These are phyloP conservation scores for Lasioglossum marginatum DNA, from an alignment of 2,888 invertebrate genomes.

Conservation along the genomic window DNA sequence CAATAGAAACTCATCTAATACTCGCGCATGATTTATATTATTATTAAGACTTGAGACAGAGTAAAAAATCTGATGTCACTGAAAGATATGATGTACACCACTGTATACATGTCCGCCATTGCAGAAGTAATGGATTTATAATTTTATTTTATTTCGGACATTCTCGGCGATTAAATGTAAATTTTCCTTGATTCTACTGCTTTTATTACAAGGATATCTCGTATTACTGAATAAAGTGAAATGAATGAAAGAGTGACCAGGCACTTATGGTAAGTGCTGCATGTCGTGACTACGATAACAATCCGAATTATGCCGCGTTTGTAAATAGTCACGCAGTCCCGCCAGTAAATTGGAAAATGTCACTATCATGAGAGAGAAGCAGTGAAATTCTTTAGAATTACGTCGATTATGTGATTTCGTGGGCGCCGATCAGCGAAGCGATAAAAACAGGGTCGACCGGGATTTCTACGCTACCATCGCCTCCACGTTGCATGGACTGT, in stretches of 20 bases:
- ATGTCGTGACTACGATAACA: neutral
- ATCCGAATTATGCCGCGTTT: neutral
- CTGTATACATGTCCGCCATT: neutral
- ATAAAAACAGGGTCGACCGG: constrained; percentile 55
- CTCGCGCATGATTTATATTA: neutral
- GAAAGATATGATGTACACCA: neutral
- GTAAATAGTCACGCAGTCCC: neutral
- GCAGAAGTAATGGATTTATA: neutral
- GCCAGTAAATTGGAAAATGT: constrained; percentile 17
- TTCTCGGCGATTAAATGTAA: neutral
- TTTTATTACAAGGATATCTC: neutral
- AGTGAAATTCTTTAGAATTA: constrained; percentile 17
- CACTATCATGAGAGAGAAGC: neutral
- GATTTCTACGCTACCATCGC: constrained; percentile 57
- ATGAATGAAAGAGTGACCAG: neutral
- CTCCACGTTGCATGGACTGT: constrained; percentile 47
- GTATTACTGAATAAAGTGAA: neutral
- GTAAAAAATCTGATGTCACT: neutral
- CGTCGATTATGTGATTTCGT: constrained; percentile 45
- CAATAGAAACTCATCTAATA: neutral
- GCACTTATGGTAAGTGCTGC: neutral
- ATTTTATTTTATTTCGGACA: neutral
- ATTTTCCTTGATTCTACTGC: neutral
- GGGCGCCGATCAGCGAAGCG: constrained; percentile 50
- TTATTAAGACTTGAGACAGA: neutral